Conservation (phyloP, 2,113 vertebrate genomes). For the Sinocyclocheilus anshuiensis region DNA sequence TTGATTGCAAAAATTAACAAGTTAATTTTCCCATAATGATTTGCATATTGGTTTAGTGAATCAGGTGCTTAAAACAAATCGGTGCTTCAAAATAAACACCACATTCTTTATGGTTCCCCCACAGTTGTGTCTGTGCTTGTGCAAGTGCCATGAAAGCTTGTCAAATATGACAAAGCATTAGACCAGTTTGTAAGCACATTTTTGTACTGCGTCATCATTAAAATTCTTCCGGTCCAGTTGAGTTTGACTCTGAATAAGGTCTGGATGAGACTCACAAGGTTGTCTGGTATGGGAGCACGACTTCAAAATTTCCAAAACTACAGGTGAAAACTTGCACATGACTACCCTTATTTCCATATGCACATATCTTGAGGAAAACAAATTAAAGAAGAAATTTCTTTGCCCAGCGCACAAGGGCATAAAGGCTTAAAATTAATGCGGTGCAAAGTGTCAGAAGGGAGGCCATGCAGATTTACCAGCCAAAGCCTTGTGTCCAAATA, state of each 20-base stretch:
- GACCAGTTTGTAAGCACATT: background rate
- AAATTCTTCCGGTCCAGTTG: background rate
- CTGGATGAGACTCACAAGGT: background rate
- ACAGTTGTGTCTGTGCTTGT: background rate
- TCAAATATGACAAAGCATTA: background rate
- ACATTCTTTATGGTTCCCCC: background rate
- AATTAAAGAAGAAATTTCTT: slow-evolving; percentile 4
- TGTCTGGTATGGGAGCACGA: background rate
- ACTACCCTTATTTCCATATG: background rate
- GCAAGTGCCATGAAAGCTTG: background rate
- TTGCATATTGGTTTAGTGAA: no score
- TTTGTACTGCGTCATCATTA: background rate
- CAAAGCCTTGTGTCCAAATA: no score
- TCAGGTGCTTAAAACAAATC: background rate
- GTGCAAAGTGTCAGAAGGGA: background rate
- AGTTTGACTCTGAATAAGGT: background rate
- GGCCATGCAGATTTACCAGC: background rate
- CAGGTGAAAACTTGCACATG: background rate
- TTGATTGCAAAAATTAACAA: no score
- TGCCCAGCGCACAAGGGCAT: background rate
- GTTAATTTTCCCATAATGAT: no score
- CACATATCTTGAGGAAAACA: slow-evolving; percentile 16
- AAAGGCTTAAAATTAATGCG: background rate
- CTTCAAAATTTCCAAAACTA: background rate
- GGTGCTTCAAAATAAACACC: background rate